A percentile compares a stretch with the other conserved stretches of the same genome.
Evolutionary conservation across 2,797 vertebrate genomes (phyloP).

Genomic region (Enteromius argenteus): DNA sequence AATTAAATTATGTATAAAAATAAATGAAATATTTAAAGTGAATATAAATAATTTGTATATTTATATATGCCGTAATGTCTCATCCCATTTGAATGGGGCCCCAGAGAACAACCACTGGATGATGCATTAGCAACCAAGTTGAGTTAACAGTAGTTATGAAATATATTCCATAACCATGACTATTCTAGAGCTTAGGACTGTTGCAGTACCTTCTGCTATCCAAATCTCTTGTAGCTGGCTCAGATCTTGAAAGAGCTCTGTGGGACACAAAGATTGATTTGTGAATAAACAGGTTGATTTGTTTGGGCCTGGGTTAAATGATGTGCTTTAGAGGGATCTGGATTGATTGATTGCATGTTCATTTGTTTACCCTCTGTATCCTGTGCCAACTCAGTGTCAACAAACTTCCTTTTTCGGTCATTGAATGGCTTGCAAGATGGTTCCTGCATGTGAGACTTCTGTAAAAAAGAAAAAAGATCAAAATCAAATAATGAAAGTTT

Average conservation of each 20-base stretch:
- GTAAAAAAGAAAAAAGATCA: background rate
- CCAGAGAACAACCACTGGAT: background rate
- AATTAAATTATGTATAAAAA: background rate
- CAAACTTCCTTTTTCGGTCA: slow-evolving; percentile 90
- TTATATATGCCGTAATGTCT: background rate
- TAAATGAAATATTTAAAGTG: slow-evolving; percentile 29
- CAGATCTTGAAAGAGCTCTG: slow-evolving; percentile 95
- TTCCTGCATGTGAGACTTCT: slow-evolving; percentile 79
- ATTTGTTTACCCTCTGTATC: slow-evolving; percentile 88
- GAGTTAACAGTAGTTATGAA: slow-evolving; percentile 6
- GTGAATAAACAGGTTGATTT: slow-evolving; percentile 32
- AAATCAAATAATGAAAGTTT: background rate
- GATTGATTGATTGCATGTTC: slow-evolving; percentile 8
- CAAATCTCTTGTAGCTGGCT: slow-evolving; percentile 94
- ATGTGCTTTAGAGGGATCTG: background rate
- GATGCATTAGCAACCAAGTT: slow-evolving; percentile 13
- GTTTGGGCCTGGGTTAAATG: slow-evolving; percentile 22
- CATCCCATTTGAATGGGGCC: background rate
- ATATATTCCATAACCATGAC: background rate
- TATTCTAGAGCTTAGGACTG: background rate
- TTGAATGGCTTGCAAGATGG: slow-evolving; percentile 74
- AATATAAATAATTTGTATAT: background rate
- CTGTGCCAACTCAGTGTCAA: slow-evolving; percentile 90
- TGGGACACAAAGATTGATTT: slow-evolving; percentile 59
- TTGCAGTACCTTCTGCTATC: slow-evolving; percentile 91